Evolutionary conservation across 2,113 vertebrate genomes (phyloP).

Genomic region (Gymnorhina tibicen): DNA sequence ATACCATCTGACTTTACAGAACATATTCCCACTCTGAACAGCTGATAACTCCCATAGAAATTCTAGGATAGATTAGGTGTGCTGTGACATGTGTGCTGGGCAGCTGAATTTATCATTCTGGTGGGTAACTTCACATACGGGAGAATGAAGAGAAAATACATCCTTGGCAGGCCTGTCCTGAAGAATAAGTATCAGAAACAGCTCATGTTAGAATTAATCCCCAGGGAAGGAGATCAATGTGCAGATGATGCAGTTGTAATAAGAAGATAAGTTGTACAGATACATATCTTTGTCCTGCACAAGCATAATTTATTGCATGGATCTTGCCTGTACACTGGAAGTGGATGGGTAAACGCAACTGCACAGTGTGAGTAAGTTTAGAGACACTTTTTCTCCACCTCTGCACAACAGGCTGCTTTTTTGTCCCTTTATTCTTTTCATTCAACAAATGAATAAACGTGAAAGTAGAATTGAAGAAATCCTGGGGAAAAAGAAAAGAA

Average conservation of each 20-base stretch:
- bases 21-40: not conserved
- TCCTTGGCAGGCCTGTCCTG: not conserved
- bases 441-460: not conserved
- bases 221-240: not conserved
- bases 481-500: not conserved
- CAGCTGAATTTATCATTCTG: not conserved
- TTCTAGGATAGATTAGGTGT: not conserved
- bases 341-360: not conserved
- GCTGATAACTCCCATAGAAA: not conserved
- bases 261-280: not conserved
- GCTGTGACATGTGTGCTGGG: accelerated
- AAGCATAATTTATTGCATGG: not conserved
- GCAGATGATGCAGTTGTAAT: not conserved
- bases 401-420: not conserved
- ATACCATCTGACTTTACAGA: not conserved
- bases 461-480: not conserved
- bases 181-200: conserved; percentile 2
- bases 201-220: conserved; percentile 1
- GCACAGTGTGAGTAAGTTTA: not conserved
- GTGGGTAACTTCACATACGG: not conserved
- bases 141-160: not conserved
- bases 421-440: not conserved
- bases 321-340: not conserved
- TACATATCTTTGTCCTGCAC: not conserved
- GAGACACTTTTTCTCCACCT: not conserved